A percentile compares a stretch with the other conserved stretches of the same genome.
Conservation (phyloP, 2,797 vertebrate species). For the Diplodus puntazzo region DNA sequence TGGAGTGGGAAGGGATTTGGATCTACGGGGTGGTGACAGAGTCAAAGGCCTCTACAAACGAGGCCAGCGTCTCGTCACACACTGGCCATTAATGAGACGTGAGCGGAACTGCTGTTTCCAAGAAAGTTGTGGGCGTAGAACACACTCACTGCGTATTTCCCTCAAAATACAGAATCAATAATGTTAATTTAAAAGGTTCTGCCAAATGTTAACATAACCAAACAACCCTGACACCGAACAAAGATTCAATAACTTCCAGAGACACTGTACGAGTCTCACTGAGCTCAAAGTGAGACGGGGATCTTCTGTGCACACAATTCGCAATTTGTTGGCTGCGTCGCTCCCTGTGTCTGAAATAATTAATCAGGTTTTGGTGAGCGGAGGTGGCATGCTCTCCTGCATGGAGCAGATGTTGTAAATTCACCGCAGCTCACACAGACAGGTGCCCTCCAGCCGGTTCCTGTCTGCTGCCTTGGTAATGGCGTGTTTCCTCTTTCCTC, state of each 20-base stretch:
- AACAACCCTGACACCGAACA: neutral
- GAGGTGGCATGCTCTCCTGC: slow-evolving; percentile 73
- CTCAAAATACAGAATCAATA: slow-evolving; percentile 1
- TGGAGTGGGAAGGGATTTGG: slow-evolving; percentile 58
- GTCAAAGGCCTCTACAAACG: slow-evolving; percentile 63
- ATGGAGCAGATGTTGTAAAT: slow-evolving; percentile 85
- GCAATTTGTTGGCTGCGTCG: slow-evolving; percentile 51
- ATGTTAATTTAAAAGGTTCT: neutral
- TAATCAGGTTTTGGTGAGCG: slow-evolving; percentile 67
- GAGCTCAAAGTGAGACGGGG: slow-evolving; percentile 29
- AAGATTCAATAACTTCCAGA: slow-evolving; percentile 13
- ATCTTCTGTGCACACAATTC: slow-evolving; percentile 35
- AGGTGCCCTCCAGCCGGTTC: slow-evolving; percentile 85
- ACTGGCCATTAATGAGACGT: slow-evolving; percentile 49
- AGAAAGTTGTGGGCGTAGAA: slow-evolving; percentile 14
- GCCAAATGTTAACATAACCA: slow-evolving; percentile 12
- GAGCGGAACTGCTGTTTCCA: slow-evolving; percentile 15
- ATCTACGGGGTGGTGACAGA: slow-evolving; percentile 65
- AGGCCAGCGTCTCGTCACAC: slow-evolving; percentile 37
- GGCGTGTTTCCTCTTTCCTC: slow-evolving; percentile 74
- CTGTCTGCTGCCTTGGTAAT: slow-evolving; percentile 83
- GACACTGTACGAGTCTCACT: neutral
- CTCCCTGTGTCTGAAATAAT: slow-evolving; percentile 59
- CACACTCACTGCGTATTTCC: neutral
- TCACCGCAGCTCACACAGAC: slow-evolving; percentile 75